A percentile compares a stretch with the other conserved stretches of the same genome.
phyloP scores from a whole-genome alignment of 2,113 vertebrate genomes.

The Alexandromys fortis region DNA sequence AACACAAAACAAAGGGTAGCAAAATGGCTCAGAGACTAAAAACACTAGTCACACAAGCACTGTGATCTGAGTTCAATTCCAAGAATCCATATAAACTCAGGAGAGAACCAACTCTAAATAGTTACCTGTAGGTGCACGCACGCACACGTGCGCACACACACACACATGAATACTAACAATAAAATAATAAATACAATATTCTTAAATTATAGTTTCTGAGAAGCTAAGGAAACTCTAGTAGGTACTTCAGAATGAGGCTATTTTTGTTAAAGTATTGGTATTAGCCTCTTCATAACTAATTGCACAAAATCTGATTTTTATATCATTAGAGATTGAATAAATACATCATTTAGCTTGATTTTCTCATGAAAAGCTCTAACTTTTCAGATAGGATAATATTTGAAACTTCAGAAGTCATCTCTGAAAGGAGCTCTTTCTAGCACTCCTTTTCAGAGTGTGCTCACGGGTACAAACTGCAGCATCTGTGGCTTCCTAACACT shows the following conservation, averaged over 20 bases:
- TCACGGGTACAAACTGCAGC: too few species aligned
- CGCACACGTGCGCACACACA: neutral
- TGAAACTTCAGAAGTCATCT: neutral
- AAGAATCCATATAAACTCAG: neutral
- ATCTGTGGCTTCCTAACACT: neutral
- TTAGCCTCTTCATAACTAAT: neutral
- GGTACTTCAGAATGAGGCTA: neutral
- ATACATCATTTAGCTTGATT: neutral
- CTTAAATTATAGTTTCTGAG: neutral
- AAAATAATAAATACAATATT: neutral
- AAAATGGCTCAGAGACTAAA: neutral
- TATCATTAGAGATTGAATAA: neutral
- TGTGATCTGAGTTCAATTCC: neutral
- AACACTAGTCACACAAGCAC: neutral
- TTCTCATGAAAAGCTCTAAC: neutral
- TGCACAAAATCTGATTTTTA: neutral
- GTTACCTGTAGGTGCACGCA: neutral
- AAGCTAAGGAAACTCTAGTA: neutral
- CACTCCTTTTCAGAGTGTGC: neutral
- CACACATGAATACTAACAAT: neutral
- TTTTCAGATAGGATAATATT: neutral
- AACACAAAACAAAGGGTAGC: neutral
- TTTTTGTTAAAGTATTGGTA: neutral
- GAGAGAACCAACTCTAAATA: neutral
- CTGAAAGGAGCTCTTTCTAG: neutral